Base-by-base conservation (phyloP, 1,140 invertebrate species). In the Micrasema longulum region DNA sequence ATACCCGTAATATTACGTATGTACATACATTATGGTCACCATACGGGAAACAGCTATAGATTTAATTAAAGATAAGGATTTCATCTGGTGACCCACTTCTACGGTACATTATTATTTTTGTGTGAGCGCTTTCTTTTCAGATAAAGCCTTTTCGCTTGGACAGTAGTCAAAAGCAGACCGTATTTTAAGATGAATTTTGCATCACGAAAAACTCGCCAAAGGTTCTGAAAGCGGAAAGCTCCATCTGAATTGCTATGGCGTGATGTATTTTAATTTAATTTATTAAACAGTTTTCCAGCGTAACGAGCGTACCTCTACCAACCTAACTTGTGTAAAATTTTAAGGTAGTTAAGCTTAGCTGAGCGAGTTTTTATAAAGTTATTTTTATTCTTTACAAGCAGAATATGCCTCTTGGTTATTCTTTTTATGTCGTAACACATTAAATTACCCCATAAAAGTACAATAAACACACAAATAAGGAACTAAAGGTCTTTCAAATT, bases 211-310 rank as follows among this genome's bases (percentile, higher is more conserved):
- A 52, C 20, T 52, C 48, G 48, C 48, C 0, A 11, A n/a, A n/a
- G n/a, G n/a, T 10, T 14, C 11, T 18, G 12, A 52, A 23, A 0
- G 4, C 16, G 48, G 48, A 14, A 18, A 36, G 4, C 14, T 12
- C 22, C 36, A 36, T 62, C 35, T 62, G 57, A 41, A 41, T 62
- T 43, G 57, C n/a, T n/a, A n/a, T 62, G 43, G 57, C 57, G 20
- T 62, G 38, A 62, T 16, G 57, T 43, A 62, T 62, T 62, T 62
- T 62, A 62, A 62, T 62, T 62, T 62, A 2, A 62, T 62, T 62
- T 62, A 62, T 62, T 62, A 20, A 62, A 62, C 57, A 41, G 57
- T 62, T 62, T 62, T 36, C 20, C 35, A 62, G 22, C 57, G 35
- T 62, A 62, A 62, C 57, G 23, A 43, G 35, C 57, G 36, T 62